phyloP scores from a whole-genome alignment of 2,888 invertebrate genomes.

The Trachelus tabidus region DNA sequence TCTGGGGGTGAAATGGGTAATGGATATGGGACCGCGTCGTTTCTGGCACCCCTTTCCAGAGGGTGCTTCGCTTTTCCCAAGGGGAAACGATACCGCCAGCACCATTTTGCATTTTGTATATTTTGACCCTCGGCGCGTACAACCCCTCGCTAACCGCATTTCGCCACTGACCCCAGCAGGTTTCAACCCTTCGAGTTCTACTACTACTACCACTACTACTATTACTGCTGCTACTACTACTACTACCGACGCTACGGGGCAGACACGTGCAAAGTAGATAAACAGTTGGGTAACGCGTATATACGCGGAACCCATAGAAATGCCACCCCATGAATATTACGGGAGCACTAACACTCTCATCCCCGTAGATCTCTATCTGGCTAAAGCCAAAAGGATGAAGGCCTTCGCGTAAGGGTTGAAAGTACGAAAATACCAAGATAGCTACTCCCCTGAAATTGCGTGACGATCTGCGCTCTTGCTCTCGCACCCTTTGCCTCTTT shows the following conservation, averaged over 20 bases:
- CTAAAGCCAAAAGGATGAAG: not conserved
- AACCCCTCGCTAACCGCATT: conserved; percentile 20
- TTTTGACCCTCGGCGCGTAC: conserved; percentile 29
- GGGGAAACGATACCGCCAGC: conserved; percentile 13
- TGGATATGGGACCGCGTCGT: conserved; percentile 43
- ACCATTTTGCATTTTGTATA: conserved; percentile 44
- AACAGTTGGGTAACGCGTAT: conserved; percentile 8
- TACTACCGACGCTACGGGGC: not conserved
- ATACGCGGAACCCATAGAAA: not conserved
- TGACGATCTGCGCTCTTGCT: not conserved
- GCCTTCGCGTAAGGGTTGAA: not conserved
- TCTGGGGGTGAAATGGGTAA: conserved; percentile 42
- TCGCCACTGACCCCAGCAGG: conserved; percentile 7
- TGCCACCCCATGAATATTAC: not conserved
- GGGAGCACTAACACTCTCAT: not conserved
- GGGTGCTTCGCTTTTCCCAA: conserved; percentile 1
- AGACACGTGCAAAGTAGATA: not conserved
- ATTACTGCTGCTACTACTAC: not conserved
- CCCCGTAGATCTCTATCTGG: not conserved
- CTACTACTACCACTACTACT: not conserved
- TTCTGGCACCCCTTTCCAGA: conserved; percentile 10
- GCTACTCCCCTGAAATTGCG: not conserved
- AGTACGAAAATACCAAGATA: not conserved
- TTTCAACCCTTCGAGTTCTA: not conserved
- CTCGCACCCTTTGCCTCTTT: not conserved